Percentiles rank a stretch among this genome's conserved stretches.
These are phyloP conservation scores for Atherinosoma microstoma DNA, from an alignment of 2,797 vertebrate genomes.

Conservation along the genomic window DNA sequence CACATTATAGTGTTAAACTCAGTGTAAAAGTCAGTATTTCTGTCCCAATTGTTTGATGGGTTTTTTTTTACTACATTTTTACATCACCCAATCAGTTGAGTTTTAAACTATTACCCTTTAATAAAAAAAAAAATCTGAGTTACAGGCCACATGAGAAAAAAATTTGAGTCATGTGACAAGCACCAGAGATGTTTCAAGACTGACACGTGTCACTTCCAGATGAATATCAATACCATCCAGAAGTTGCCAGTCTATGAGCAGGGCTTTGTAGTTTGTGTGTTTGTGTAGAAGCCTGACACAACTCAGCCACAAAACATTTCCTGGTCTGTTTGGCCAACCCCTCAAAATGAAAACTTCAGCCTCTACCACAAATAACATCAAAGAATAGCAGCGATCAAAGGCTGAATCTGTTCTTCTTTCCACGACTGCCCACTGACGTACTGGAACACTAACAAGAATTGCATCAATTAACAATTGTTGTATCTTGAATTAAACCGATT, in stretches of 20 bases:
- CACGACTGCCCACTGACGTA: slow-evolving; percentile 15
- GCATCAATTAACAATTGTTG: slow-evolving; percentile 24
- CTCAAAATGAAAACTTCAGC: slow-evolving; percentile 9
- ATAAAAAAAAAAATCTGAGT: too few species aligned
- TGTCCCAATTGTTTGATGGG: too few species aligned
- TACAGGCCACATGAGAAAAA: too few species aligned
- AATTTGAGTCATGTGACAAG: too few species aligned
- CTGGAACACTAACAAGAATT: neutral
- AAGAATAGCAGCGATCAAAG: slow-evolving; percentile 53
- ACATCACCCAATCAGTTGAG: too few species aligned
- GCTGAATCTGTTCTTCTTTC: slow-evolving; percentile 39
- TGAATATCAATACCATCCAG: neutral
- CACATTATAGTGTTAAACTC: too few species aligned
- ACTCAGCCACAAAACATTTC: neutral
- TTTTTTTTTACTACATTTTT: too few species aligned
- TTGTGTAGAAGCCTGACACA: neutral
- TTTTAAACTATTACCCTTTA: too few species aligned
- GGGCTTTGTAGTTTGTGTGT: neutral
- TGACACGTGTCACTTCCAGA: neutral
- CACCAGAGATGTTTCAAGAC: too few species aligned
- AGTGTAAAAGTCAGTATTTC: too few species aligned
- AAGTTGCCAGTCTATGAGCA: too few species aligned
- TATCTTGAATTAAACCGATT: slow-evolving; percentile 37
- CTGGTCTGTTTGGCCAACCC: neutral
- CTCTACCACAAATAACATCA: slow-evolving; percentile 33